These are phyloP conservation scores for Osmerus eperlanus DNA, from an alignment of 2,113 vertebrate genomes.

Conservation along the genomic window DNA sequence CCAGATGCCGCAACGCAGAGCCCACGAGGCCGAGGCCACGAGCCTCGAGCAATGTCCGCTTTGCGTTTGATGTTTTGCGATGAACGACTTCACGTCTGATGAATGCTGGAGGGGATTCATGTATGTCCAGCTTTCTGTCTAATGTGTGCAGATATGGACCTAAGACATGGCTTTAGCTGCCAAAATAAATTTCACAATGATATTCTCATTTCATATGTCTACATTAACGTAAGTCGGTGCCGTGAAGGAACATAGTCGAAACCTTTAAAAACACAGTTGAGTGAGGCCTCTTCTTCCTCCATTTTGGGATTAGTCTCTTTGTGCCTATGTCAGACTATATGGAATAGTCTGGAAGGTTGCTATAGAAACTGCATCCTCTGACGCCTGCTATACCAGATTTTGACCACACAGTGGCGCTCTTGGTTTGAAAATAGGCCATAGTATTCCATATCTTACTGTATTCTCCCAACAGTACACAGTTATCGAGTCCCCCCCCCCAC, in stretches of 20 bases:
- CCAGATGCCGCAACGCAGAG: no score
- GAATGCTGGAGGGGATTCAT: background rate
- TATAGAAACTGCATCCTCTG: slow-evolving; percentile 82
- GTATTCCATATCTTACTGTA: background rate
- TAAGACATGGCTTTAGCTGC: slow-evolving; percentile 10
- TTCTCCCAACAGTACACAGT: slow-evolving; percentile 9
- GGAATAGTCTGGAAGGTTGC: slow-evolving; percentile 84
- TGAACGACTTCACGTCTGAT: no score
- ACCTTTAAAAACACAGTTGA: slow-evolving; percentile 51
- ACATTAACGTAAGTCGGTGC: slow-evolving; percentile 19
- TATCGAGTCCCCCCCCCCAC: no score
- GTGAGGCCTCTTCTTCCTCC: slow-evolving; percentile 17
- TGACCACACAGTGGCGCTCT: slow-evolving; percentile 63
- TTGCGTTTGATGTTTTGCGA: no score
- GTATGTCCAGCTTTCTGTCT: background rate
- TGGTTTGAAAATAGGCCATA: slow-evolving; percentile 40
- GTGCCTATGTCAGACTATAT: slow-evolving; percentile 39
- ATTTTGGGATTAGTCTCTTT: slow-evolving; percentile 12
- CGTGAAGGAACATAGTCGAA: slow-evolving; percentile 55
- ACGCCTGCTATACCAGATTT: slow-evolving; percentile 43
- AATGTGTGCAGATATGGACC: background rate
- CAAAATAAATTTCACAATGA: background rate
- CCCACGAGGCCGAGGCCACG: no score
- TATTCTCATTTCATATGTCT: background rate
- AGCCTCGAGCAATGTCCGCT: no score